Conservation (phyloP, 30 jellyfish, hydroid and myxozoan species). For the Nemopilema nomurai region DNA sequence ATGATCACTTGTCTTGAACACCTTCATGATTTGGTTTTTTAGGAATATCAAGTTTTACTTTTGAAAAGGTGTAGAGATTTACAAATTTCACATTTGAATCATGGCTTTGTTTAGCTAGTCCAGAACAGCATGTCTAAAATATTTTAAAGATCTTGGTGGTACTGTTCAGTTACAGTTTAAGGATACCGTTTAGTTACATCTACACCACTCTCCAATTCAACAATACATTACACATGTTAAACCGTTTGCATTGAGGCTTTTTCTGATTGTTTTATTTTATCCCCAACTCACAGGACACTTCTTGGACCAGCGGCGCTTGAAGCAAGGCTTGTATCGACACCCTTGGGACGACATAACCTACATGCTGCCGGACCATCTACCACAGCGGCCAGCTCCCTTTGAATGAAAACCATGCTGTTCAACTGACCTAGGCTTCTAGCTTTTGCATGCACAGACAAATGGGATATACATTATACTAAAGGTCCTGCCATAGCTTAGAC, state of each 20-base stretch:
- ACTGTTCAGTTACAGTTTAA: too few species aligned
- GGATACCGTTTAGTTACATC: too few species aligned
- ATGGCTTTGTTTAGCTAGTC: too few species aligned
- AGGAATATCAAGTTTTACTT: too few species aligned
- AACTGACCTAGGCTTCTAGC: background rate
- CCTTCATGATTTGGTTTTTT: too few species aligned
- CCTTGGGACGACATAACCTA: conserved; percentile 98
- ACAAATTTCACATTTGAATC: too few species aligned
- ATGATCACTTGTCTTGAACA: too few species aligned
- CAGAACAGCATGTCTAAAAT: too few species aligned
- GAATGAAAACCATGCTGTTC: conserved; percentile 8
- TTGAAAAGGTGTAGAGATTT: too few species aligned
- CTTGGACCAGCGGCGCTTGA: conserved; percentile 92
- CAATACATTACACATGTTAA: background rate
- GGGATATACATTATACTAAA: too few species aligned
- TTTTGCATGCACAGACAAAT: background rate
- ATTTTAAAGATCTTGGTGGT: too few species aligned
- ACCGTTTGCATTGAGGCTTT: background rate
- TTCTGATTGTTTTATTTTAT: background rate
- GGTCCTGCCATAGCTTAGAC: too few species aligned
- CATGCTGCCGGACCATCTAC: conserved; percentile 82
- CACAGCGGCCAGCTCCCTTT: conserved; percentile 78
- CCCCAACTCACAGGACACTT: conserved; percentile 71
- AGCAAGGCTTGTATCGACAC: conserved; percentile 95
- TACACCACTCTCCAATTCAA: background rate